phyloP scores from a whole-genome alignment of 2,797 vertebrate genomes.

The Gymnodraco acuticeps region DNA sequence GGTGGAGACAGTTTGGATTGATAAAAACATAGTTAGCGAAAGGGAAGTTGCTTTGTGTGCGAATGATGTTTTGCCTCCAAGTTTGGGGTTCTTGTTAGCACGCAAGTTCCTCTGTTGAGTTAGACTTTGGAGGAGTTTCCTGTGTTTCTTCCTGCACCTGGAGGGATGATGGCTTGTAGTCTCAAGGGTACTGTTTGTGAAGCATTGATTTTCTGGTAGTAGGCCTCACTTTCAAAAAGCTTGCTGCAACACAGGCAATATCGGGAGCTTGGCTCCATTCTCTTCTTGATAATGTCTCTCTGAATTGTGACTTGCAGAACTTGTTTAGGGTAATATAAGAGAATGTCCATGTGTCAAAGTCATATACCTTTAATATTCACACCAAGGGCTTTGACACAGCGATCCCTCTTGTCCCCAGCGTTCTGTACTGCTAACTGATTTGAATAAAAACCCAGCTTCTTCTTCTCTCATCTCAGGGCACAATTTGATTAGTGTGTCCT shows the following conservation, averaged over 20 bases:
- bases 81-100: slow-evolving; percentile 52
- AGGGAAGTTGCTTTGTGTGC: slow-evolving; percentile 62
- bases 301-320: slow-evolving; percentile 25
- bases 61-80: slow-evolving; percentile 34
- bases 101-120: slow-evolving; percentile 53
- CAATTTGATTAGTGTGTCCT: slow-evolving; percentile 76
- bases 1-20: slow-evolving; percentile 75
- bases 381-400: slow-evolving; percentile 49
- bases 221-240: slow-evolving; percentile 22
- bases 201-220: slow-evolving; percentile 48
- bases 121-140: slow-evolving; percentile 72
- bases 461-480: slow-evolving; percentile 70
- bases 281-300: background rate
- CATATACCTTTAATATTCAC: slow-evolving; percentile 30
- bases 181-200: slow-evolving; percentile 50
- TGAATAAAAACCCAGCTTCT: slow-evolving; percentile 45
- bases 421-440: slow-evolving; percentile 42
- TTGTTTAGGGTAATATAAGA: slow-evolving; percentile 22
- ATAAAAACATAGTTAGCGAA: slow-evolving; percentile 79
- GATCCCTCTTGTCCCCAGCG: slow-evolving; percentile 33
- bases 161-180: slow-evolving; percentile 55
- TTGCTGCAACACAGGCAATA: slow-evolving; percentile 1
- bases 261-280: background rate
- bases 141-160: slow-evolving; percentile 62
- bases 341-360: slow-evolving; percentile 49